A percentile compares a stretch with the other conserved stretches of the same genome.
phyloP scores from a whole-genome alignment of 1,140 invertebrate genomes.

The Mesaphorura yosii region DNA sequence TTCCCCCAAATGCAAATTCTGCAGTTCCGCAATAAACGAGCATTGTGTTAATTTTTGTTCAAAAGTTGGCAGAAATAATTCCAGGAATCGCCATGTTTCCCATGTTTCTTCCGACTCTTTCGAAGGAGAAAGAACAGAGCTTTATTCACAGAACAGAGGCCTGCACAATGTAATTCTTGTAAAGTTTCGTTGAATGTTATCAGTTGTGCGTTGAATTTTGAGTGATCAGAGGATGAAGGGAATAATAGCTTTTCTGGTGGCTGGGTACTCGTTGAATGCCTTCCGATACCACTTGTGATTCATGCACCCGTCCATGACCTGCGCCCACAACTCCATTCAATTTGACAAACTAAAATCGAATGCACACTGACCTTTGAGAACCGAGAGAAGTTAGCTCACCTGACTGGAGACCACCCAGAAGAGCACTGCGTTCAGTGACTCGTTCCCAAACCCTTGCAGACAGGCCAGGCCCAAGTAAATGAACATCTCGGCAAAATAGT shows the following conservation, averaged over 20 bases:
- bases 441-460: conserved; percentile 45
- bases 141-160: no score
- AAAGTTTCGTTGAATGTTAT: no score
- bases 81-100: no score
- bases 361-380: conserved; percentile 1
- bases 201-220: background rate
- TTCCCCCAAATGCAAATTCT: no score
- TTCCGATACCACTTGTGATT: conserved; percentile 68
- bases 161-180: no score
- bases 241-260: conserved; percentile 53
- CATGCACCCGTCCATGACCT: conserved; percentile 55
- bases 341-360: background rate
- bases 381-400: conserved; percentile 37
- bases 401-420: conserved; percentile 72
- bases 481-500: conserved; percentile 67
- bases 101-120: no score
- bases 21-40: background rate
- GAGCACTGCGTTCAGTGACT: conserved; percentile 50
- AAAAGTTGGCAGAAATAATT: no score
- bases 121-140: no score
- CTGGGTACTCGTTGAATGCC: conserved; percentile 66
- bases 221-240: conserved; percentile 43
- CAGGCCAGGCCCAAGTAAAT: conserved; percentile 58
- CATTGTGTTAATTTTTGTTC: background rate
- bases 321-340: conserved; percentile 36